A percentile compares a stretch with the other conserved stretches of the same genome.
phyloP scores from a whole-genome alignment of 2,113 vertebrate species.

The Plecturocebus donacophilus region DNA sequence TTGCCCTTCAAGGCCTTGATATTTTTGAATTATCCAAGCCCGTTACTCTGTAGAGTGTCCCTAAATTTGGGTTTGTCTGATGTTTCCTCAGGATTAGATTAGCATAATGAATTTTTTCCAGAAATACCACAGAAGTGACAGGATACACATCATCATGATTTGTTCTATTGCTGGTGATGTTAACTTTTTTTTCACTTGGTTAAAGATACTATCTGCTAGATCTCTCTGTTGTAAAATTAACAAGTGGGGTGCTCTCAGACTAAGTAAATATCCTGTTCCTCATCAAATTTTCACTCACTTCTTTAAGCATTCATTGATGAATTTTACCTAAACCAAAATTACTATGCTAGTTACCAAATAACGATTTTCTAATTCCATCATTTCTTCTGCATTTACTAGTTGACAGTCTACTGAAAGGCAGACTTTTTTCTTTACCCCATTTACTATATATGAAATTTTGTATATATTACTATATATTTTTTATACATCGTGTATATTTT shows the following conservation, averaged over 20 bases:
- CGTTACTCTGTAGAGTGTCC: conserved; percentile 13
- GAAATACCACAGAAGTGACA: not conserved
- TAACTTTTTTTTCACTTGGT: conserved; percentile 11
- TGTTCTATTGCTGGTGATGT: not conserved
- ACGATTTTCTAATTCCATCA: not conserved
- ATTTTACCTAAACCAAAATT: not conserved
- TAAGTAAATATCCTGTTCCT: not conserved
- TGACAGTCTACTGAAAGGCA: not conserved
- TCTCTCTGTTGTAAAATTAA: conserved; percentile 16
- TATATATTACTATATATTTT: too few relatives aligned
- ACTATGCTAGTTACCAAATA: not conserved
- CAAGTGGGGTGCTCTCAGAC: not conserved
- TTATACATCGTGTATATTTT: too few relatives aligned
- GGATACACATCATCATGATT: not conserved
- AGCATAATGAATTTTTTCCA: conserved; percentile 23
- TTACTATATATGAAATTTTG: not conserved
- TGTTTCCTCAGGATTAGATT: conserved; percentile 49
- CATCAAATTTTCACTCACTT: not conserved
- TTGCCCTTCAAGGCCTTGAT: not conserved
- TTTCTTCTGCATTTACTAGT: not conserved
- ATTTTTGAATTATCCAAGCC: conserved; percentile 16
- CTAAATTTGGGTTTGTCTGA: conserved; percentile 50
- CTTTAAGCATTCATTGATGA: conserved; percentile 23
- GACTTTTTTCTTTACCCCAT: not conserved
- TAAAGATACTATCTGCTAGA: conserved; percentile 30